Base-by-base conservation (phyloP, 1,140 invertebrate species). In the Euschistus heros region DNA sequence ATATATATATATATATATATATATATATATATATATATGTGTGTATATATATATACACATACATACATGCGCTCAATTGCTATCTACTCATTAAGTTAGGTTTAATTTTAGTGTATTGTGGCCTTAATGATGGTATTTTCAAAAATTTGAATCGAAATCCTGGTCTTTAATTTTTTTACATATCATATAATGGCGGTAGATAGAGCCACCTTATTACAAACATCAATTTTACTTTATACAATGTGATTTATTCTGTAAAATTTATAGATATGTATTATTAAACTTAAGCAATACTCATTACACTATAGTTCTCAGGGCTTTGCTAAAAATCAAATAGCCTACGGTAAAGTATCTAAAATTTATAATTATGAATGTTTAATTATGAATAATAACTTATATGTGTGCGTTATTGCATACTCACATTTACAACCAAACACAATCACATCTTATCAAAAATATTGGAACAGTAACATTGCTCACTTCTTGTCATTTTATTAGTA, bases 51-150 rank as follows among this genome's bases (percentile, higher is more conserved):
- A 22, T 47, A 26, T 59, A 33, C 47, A 64, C 42, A 37, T 27
- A 52, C n/a, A 22, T 47, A 26, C 26, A 33, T 63, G 54, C 42
- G 63, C 63, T 64, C 63, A 64, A 64, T 62, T 64, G 46, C 63
- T 61, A 61, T 64, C 42, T 52, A 64, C 63, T 64, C 63, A 64
- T 64, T 64, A 64, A 64, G 63, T 64, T 64, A 64, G 63, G 59
- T 64, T 64, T 54, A 64, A 30, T 64, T 63, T 50, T 63, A 63
- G 26, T 63, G 26, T 63, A 63, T 63, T 64, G 63, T 64, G 63
- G 63, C 63, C 63, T 64, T 64, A 64, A 64, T 52, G 46, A 54
- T 52, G 63, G 63, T 64, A 64, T 54, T 64, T 54, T 61, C 30
- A 61, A 17, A 61, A 61, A 37, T 26, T 61, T n/a, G 33, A 18